Conservation (phyloP, 2,113 vertebrate genomes). For the Gorsachius goisagi region DNA sequence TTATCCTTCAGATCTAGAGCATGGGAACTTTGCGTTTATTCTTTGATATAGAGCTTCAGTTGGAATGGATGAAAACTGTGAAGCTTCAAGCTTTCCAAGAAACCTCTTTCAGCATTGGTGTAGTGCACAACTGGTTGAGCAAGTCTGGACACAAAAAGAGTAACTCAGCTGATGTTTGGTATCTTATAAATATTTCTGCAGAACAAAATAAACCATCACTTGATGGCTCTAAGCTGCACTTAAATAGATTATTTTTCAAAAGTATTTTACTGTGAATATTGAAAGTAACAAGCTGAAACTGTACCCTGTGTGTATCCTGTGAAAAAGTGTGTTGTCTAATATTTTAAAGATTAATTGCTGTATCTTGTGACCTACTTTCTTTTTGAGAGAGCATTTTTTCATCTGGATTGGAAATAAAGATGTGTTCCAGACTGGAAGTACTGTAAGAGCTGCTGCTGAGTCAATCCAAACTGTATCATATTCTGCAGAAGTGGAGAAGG, state of each 20-base stretch:
- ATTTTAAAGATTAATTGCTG: conserved; percentile 16
- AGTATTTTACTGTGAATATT: conserved; percentile 7
- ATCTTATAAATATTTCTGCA: not conserved
- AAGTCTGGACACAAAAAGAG: not conserved
- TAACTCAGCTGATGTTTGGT: not conserved
- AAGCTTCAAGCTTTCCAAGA: conserved; percentile 26
- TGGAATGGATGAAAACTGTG: conserved; percentile 10
- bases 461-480: not conserved
- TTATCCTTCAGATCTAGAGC: not conserved
- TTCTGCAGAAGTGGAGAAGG: not conserved
- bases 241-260: not conserved
- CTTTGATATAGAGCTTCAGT: not conserved
- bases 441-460: not conserved
- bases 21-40: not conserved
- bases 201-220: not conserved
- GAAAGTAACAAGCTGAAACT: not conserved
- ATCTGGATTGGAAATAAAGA: conserved; percentile 12
- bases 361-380: not conserved
- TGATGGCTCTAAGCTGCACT: not conserved
- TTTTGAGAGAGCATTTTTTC: not conserved
- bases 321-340: not conserved
- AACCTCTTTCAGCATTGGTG: not conserved
- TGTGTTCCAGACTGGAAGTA: not conserved
- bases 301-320: not conserved
- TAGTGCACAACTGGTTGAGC: not conserved